A percentile compares a stretch with the other conserved stretches of the same genome.
Conservation (phyloP, 2,888 invertebrate genomes). For the Euplexia lucipara region DNA sequence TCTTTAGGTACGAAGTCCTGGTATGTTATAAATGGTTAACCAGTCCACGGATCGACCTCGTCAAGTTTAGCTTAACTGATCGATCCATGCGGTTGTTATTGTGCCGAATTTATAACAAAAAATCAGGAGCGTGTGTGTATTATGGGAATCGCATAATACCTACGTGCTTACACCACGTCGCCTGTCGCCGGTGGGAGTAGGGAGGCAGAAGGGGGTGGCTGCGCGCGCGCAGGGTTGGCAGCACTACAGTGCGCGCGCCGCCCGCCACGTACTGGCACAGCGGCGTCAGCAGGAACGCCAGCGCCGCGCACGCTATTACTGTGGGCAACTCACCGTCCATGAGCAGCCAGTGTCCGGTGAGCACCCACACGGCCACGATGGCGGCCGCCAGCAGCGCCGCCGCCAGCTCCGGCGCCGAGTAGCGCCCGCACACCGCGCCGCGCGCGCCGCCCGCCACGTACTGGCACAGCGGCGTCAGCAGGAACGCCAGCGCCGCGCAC, state of each 20-base stretch:
- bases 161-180: no score
- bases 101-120: no score
- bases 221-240: no score
- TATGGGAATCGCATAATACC: no score
- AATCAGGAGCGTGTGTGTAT: no score
- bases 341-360: conserved; percentile 99
- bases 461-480: conserved; percentile 99
- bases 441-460: conserved; percentile 93
- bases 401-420: conserved; percentile 98
- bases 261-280: conserved; percentile 98
- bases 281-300: conserved; percentile 98
- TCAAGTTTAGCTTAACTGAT: no score
- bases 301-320: conserved; percentile 95
- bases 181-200: no score
- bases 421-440: conserved; percentile 97
- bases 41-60: no score
- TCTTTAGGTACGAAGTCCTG: no score
- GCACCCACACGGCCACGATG: conserved; percentile 99
- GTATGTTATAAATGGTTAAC: no score
- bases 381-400: conserved; percentile 97
- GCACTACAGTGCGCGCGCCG: conserved; percentile 94
- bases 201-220: no score
- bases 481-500: conserved; percentile 98
- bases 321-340: conserved; percentile 95
- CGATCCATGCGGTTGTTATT: no score